These are phyloP conservation scores for Antitype chi DNA, from an alignment of 2,888 invertebrate genomes.

Conservation along the genomic window DNA sequence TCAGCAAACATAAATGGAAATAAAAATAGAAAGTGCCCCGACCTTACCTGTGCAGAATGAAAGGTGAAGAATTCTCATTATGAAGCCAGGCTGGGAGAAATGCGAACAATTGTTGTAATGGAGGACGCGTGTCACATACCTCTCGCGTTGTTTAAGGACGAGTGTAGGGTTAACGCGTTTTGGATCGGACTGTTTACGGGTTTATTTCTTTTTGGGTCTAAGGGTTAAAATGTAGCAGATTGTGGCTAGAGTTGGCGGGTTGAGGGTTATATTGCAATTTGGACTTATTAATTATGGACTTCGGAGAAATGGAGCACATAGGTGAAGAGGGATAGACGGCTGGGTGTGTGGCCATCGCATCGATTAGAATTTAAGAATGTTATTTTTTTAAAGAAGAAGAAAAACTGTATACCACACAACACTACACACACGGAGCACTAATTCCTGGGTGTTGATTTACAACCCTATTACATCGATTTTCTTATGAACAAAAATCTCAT, in stretches of 20 bases:
- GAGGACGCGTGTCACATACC: conserved; percentile 63
- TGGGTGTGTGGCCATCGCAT: background rate
- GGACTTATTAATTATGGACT: background rate
- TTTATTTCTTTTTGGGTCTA: conserved; percentile 10
- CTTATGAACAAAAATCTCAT: too few relatives aligned
- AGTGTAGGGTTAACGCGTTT: conserved; percentile 46
- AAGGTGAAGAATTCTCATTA: conserved; percentile 80
- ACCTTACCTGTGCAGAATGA: conserved; percentile 48
- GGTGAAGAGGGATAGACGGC: background rate
- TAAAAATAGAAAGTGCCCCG: conserved; percentile 45
- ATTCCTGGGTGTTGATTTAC: background rate
- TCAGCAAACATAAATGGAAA: conserved; percentile 34
- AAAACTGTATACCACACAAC: too few relatives aligned
- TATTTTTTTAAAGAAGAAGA: too few relatives aligned
- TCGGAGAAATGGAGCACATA: background rate
- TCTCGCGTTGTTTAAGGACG: conserved; percentile 61
- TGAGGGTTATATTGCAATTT: conserved; percentile 1
- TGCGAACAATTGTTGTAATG: conserved; percentile 77
- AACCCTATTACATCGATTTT: background rate
- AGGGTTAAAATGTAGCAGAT: conserved; percentile 2
- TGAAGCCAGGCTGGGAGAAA: conserved; percentile 66
- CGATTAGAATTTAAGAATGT: too few relatives aligned
- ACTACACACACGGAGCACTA: background rate
- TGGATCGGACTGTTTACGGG: conserved; percentile 32
- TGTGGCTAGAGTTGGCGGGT: conserved; percentile 7